Base-by-base conservation (phyloP, 2,888 invertebrate species). In the Autographa pulchrina region DNA sequence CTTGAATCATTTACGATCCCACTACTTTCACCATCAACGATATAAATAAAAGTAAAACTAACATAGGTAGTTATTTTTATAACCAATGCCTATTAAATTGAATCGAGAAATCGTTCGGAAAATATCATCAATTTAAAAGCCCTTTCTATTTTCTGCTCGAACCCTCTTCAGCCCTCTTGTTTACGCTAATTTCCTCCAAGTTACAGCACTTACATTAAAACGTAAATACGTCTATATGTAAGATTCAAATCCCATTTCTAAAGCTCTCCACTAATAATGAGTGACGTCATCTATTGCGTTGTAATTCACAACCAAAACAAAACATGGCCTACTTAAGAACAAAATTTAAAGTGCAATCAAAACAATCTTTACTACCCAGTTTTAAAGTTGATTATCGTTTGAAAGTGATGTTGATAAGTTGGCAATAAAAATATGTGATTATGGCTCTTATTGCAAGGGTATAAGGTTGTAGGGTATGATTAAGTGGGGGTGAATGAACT, bases 401-500 rank as follows among this genome's bases (percentile, higher is more conserved):
- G 35, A 38, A 65, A 8, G 35, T 32, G 11, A 18, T 62, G 11
- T n/a, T 59, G 72, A 74, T 31, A 83, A 81, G 71, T 75, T 83
- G 64, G 77, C 69, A 59, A 52, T 64, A 74, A 83, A 77, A 79
- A 70, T 66, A 65, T 68, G 70, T 70, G 75, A 79, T 72, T 73
- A 72, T 82, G 70, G 72, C 56, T 62, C 79, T 78, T 84, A 84
- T 82, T 70, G 20, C 81, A 43, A 74, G 25, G 85, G 62, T 13
- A 61, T 84, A 84, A 76, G 81, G 84, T 77, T 62, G 77, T 65
- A 66, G 48, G 66, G 64, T 70, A 75, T 72, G 72, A 77, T 82
- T 73, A 63, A 73, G 71, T 62, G 61, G 86, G 81, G 94, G 93
- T 93, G 92, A 93, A 93, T 89, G 93, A 93, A 92, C 93, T 85